These are phyloP conservation scores for Globodera ellingtonae DNA, from an alignment of 1,140 invertebrate genomes.

Conservation along the genomic window DNA sequence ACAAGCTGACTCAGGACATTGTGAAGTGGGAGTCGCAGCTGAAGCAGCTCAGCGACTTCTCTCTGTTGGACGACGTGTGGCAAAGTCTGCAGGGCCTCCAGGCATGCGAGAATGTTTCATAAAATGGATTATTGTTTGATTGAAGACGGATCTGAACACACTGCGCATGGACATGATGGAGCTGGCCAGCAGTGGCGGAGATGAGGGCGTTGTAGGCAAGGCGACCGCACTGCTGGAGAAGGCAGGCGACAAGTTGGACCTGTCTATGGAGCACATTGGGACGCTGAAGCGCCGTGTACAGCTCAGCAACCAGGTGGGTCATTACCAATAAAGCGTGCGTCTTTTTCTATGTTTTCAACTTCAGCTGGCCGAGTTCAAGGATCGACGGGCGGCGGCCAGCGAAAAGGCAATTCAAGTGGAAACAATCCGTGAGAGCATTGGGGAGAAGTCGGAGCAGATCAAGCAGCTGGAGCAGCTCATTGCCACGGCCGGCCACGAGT, in stretches of 20 bases:
- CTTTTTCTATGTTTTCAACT: not conserved
- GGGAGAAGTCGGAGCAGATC: constrained; percentile 10
- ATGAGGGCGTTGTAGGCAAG: constrained; percentile 8
- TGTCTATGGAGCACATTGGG: constrained; percentile 1
- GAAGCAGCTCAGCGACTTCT: constrained; percentile 16
- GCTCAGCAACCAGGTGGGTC: constrained; percentile 15
- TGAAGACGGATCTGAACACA: constrained; percentile 12
- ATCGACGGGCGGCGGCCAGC: constrained; percentile 10
- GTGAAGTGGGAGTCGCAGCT: constrained; percentile 25
- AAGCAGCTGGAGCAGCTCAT: constrained; percentile 27
- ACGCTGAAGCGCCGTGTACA: constrained; percentile 15
- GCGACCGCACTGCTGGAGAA: constrained; percentile 13
- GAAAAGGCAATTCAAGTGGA: constrained; percentile 25
- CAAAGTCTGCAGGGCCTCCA: constrained; percentile 16
- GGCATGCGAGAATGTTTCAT: not conserved
- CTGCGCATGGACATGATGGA: constrained; percentile 25
- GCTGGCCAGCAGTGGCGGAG: constrained; percentile 11
- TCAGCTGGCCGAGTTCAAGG: constrained; percentile 25
- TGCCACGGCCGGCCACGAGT: constrained; percentile 11
- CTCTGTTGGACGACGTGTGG: constrained; percentile 22
- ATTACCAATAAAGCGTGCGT: too few species aligned
- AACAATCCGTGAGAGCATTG: constrained; percentile 11
- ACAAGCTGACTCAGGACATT: constrained; percentile 20
- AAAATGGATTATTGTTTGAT: too few species aligned
- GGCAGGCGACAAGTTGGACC: constrained; percentile 19